Percentiles rank a stretch among this genome's conserved stretches.
phyloP scores from a whole-genome alignment of 2,888 invertebrate genomes.

The Lithophane leautieri region DNA sequence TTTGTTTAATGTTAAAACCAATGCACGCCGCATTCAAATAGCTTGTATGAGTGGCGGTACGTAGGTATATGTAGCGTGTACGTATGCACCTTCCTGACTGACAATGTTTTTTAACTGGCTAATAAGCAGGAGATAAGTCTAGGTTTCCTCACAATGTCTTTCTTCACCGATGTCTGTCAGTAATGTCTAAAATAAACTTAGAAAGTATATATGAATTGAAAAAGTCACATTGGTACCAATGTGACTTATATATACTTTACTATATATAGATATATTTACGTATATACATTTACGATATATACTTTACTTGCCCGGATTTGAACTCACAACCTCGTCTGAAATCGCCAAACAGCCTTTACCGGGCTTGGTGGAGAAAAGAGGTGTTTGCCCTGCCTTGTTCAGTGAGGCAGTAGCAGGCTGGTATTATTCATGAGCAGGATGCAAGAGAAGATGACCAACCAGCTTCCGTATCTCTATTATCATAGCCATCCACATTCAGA shows the following conservation, averaged over 20 bases:
- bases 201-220: background rate
- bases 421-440: background rate
- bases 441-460: background rate
- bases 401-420: background rate
- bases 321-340: background rate
- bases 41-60: background rate
- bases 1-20: constrained; percentile 10
- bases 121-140: no score
- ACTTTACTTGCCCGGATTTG: background rate
- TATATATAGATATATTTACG: no score
- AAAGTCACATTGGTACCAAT: background rate
- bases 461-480: background rate
- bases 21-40: background rate
- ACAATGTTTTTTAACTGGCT: background rate
- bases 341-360: background rate
- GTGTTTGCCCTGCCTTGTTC: background rate
- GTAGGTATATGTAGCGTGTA: background rate
- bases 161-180: background rate
- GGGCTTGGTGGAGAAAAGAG: no score
- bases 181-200: background rate
- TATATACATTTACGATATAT: no score
- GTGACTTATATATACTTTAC: no score
- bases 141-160: background rate
- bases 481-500: background rate
- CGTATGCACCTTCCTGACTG: no score